Conservation (phyloP, 2,888 invertebrate genomes). For the Habroteleia sp. region DNA sequence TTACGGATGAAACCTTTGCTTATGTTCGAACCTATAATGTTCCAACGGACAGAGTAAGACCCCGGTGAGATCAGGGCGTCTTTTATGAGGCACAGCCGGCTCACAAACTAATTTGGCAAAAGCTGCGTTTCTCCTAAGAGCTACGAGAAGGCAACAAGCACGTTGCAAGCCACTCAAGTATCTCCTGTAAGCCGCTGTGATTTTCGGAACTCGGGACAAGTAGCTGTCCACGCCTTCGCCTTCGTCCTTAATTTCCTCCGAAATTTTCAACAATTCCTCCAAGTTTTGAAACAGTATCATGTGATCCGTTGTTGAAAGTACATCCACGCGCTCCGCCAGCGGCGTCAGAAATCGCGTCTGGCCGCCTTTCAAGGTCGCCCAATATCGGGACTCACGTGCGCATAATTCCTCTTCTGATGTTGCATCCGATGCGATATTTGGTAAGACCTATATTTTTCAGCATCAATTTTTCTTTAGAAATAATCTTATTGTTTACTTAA, state of each 20-base stretch:
- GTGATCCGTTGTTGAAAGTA: conserved; percentile 89
- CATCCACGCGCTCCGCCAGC: conserved; percentile 87
- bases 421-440: conserved; percentile 82
- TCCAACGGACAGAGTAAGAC: conserved; percentile 92
- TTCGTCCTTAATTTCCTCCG: conserved; percentile 92
- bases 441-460: conserved; percentile 75
- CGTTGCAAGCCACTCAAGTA: conserved; percentile 92
- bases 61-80: conserved; percentile 91
- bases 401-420: conserved; percentile 89
- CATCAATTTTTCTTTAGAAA: no score
- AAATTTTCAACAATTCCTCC: conserved; percentile 89
- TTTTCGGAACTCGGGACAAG: conserved; percentile 87
- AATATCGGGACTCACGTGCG: conserved; percentile 90
- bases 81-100: conserved; percentile 88
- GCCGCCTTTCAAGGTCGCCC: conserved; percentile 89
- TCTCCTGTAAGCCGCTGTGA: conserved; percentile 89
- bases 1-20: no score
- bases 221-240: conserved; percentile 84
- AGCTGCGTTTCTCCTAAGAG: conserved; percentile 85
- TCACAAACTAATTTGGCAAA: conserved; percentile 91
- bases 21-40: conserved; percentile 84
- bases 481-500: no score
- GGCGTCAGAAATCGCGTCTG: conserved; percentile 89
- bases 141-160: conserved; percentile 91
- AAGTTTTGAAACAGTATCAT: conserved; percentile 91